Base-by-base conservation (phyloP, 2,888 invertebrate species). In the Geophilus truncorum region DNA sequence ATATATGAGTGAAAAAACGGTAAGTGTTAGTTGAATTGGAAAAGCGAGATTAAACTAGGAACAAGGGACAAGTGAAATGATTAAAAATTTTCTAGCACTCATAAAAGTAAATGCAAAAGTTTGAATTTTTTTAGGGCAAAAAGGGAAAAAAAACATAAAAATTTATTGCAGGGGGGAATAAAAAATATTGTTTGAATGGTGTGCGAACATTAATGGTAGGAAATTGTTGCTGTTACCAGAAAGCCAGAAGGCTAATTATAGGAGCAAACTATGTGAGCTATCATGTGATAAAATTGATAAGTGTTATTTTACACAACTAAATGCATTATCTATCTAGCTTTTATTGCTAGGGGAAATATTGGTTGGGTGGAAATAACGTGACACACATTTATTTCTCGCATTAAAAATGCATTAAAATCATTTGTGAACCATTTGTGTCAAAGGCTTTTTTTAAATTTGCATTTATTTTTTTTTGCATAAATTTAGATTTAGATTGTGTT, bases 1-100 rank as follows among this genome's bases (percentile, higher is more conserved):
- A 23, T 62, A n/a, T 45, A 45, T n/a, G 18, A 40, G 1, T 12
- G 5, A 62, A 62, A 57, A 57, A 62, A 62, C 23, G 62, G 23
- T 62, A 62, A 62, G 62, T 25, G 62, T 23, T 62, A 23, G 62
- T 62, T 62, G 62, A 62, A 62, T 62, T 62, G 62, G 62, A 23
- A 62, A 62, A 62, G 62, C 62, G 62, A 62, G 62, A 62, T 62
- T 62, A 62, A 62, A 62, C 10, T 62, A 62, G 62, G 62, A 62
- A 62, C 62, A 62, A 62, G 62, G 62, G 62, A 62, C 62, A 62
- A 62, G 62, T 62, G 62, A 62, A 62, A 62, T 62, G 62, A 62
- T 62, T 62, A 62, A 62, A 62, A 62, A 62, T 62, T 62, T 62
- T 15, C 25, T 25, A 62, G 25, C 25, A 25, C 21, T 23, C 23